Conservation (phyloP, 2,888 invertebrate genomes). For the Bimastos eiseni region DNA sequence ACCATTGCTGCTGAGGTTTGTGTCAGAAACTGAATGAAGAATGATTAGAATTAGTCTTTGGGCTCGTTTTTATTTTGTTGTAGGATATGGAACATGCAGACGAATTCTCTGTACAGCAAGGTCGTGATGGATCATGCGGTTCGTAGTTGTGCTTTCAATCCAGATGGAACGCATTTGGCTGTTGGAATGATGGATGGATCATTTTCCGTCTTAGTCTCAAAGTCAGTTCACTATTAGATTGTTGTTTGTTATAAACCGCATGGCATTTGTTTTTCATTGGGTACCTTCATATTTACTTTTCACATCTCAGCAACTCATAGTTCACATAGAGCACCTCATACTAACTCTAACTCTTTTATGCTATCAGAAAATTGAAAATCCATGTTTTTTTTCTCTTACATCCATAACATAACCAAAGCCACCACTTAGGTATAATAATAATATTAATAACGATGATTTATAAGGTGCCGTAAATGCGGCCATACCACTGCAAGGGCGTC, state of each 20-base stretch:
- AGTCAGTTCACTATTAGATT: constrained; percentile 46
- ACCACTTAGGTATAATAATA: no score
- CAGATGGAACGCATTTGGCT: constrained; percentile 58
- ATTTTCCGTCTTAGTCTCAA: constrained; percentile 58
- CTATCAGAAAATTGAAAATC: no score
- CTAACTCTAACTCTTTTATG: no score
- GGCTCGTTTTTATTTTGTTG: neutral
- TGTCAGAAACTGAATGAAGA: neutral
- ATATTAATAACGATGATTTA: no score
- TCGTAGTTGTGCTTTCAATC: constrained; percentile 60
- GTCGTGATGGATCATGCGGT: constrained; percentile 57
- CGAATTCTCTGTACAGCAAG: constrained; percentile 53
- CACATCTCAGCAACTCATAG: neutral
- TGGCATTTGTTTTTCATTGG: neutral
- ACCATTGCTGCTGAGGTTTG: neutral
- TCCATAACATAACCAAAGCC: no score
- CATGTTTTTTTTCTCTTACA: no score
- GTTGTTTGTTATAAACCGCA: neutral
- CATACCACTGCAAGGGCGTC: no score
- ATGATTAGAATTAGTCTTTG: neutral
- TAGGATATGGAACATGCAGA: constrained; percentile 59
- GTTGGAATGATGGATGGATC: constrained; percentile 60
- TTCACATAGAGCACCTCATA: no score
- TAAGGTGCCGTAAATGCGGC: no score
- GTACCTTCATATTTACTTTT: neutral